Base-by-base conservation (phyloP, 2,888 invertebrate genomes). In the Xanthia togata region DNA sequence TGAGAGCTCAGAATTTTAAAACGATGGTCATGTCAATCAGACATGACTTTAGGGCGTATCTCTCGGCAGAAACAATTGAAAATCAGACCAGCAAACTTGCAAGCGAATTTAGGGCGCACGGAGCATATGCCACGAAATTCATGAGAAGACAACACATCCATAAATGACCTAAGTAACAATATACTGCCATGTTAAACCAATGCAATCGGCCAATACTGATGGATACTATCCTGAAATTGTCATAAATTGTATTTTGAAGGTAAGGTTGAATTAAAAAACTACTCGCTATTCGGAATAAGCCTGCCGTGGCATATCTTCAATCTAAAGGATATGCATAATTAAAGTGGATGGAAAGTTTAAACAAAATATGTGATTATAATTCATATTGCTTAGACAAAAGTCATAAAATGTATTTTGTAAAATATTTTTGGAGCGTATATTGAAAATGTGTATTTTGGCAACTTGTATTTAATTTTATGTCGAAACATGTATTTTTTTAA, bases 391-490 rank as follows among this genome's bases (percentile, higher is more conserved):
- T 26, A 50, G 57, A 59, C 41, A 53, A 60, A 62, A 65, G 17
- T 65, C 64, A 60, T 65, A 44, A 12, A 81, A 81, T 60, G 59
- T 65, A 81, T 81, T 81, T 81, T 74, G 53, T 64, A 60, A 65
- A 44, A 38, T 74, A 60, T 74, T 60, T 78, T 74, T 65, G n/a
- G 35, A 78, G 11, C 53, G 23, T 70, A 23, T 62, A 44, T 70
- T 41, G 2, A 73, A 64, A 41, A 50, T 64, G 2, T 44, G n/a
- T 83, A 78, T 67, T 63, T 44, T 78, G 26, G 50, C 41, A 68
- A 68, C 17, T 26, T 57, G 20, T 68, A 65, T 79, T 60, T 70
- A 2, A 23, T 6, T 8, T 31, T 47, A 62, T 8, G 11, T 23
- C 26, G 0, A 26, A 35, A 35, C 11, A 17, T 17, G 44, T 64